A percentile compares a stretch with the other conserved stretches of the same genome.
These are phyloP conservation scores for Remorina albescens DNA, from an alignment of 2,797 vertebrate genomes.

Conservation along the genomic window DNA sequence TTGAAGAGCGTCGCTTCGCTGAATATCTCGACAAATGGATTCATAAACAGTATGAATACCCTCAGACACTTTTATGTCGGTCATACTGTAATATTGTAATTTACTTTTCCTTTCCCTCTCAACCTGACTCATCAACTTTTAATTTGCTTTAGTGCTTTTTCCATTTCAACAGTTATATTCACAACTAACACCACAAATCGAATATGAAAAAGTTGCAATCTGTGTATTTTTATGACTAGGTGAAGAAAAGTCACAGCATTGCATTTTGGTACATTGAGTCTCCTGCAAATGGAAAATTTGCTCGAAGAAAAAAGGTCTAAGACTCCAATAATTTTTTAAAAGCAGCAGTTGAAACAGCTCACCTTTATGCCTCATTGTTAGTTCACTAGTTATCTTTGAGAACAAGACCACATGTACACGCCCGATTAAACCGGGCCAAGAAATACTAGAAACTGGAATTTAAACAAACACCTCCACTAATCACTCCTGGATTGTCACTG, in stretches of 20 bases:
- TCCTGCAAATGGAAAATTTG: background rate
- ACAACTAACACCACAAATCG: slow-evolving; percentile 8
- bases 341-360: background rate
- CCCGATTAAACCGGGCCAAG: background rate
- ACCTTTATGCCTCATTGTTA: background rate
- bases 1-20: background rate
- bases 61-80: background rate
- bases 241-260: background rate
- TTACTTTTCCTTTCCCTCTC: background rate
- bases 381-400: background rate
- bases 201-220: slow-evolving; percentile 3
- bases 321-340: background rate
- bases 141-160: slow-evolving; percentile 8
- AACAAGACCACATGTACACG: background rate
- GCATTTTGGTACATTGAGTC: background rate
- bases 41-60: slow-evolving; percentile 12
- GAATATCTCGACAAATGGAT: slow-evolving; percentile 10
- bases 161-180: slow-evolving; percentile 4
- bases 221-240: slow-evolving; percentile 1
- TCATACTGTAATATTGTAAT: background rate
- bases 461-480: background rate
- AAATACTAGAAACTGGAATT: background rate
- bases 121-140: slow-evolving; percentile 8
- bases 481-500: slow-evolving; percentile 16
- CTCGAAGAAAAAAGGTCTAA: background rate